Percentiles rank a stretch among this genome's conserved stretches.
These are phyloP conservation scores for Physocephala rufipes DNA, from an alignment of 2,888 invertebrate genomes.

Conservation along the genomic window DNA sequence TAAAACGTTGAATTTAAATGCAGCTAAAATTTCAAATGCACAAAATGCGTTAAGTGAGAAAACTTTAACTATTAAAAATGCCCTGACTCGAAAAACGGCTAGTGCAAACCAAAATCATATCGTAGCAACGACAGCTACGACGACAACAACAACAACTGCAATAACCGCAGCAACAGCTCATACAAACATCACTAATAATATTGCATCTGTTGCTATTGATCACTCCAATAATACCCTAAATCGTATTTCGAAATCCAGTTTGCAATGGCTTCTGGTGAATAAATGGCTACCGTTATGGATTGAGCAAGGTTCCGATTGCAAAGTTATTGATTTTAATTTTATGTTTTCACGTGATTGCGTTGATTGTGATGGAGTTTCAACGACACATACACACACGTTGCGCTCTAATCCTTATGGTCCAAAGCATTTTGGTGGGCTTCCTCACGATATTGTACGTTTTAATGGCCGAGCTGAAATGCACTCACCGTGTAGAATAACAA, in stretches of 20 bases:
- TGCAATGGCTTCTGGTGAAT: slow-evolving; percentile 75
- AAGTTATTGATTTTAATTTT: slow-evolving; percentile 67
- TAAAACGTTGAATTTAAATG: slow-evolving; percentile 49
- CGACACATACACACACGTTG: slow-evolving; percentile 40
- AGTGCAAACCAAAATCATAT: slow-evolving; percentile 26
- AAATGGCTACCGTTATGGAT: slow-evolving; percentile 75
- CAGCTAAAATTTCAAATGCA: slow-evolving; percentile 48
- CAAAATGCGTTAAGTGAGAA: slow-evolving; percentile 38
- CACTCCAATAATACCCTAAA: slow-evolving; percentile 58
- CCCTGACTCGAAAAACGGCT: slow-evolving; percentile 50
- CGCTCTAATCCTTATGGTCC: slow-evolving; percentile 59
- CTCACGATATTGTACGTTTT: slow-evolving; percentile 63
- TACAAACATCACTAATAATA: no score
- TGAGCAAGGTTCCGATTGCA: slow-evolving; percentile 68
- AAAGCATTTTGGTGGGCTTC: slow-evolving; percentile 54
- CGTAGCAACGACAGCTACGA: background rate
- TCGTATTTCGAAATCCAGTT: slow-evolving; percentile 71
- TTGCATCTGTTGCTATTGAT: slow-evolving; percentile 40
- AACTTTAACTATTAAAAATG: slow-evolving; percentile 46
- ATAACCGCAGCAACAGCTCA: no score
- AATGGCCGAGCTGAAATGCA: slow-evolving; percentile 60
- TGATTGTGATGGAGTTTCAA: slow-evolving; percentile 58
- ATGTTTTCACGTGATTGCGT: slow-evolving; percentile 66
- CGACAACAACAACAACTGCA: slow-evolving; percentile 41
- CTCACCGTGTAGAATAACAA: slow-evolving; percentile 39